Evolutionary conservation across 1,140 invertebrate genomes (phyloP).

Genomic region (Pseudomyrmex flavicornis): DNA sequence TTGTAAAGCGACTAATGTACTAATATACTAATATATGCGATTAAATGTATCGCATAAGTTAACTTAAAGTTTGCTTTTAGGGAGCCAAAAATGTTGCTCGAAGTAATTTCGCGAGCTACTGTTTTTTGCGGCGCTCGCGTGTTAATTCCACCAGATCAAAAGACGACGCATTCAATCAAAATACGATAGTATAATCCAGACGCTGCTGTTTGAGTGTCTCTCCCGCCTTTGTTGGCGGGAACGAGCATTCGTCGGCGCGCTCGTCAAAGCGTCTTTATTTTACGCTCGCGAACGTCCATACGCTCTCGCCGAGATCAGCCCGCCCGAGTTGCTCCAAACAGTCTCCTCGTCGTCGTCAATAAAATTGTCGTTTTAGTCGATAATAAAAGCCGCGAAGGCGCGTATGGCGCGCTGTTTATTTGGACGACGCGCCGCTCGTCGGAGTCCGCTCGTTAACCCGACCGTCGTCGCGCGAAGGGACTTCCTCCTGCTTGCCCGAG

Average conservation of each 20-base stretch:
- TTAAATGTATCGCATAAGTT: not conserved
- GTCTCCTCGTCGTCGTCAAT: conserved; percentile 66
- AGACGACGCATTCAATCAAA: not conserved
- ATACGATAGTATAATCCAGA: not conserved
- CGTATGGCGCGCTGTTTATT: conserved; percentile 73
- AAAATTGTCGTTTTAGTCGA: conserved; percentile 73
- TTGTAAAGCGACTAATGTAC: not conserved
- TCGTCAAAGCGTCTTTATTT: conserved; percentile 70
- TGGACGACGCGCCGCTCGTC: conserved; percentile 64
- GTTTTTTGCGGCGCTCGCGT: not conserved
- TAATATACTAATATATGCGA: no score
- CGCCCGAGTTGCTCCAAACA: conserved; percentile 69
- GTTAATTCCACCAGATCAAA: conserved; percentile 6
- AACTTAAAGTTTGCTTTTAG: not conserved
- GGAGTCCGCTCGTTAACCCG: conserved; percentile 69
- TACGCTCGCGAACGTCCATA: conserved; percentile 19
- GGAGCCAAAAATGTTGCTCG: no score
- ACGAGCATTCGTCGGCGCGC: conserved; percentile 57
- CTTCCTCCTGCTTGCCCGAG: conserved; percentile 73
- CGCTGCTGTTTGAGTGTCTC: conserved; percentile 14
- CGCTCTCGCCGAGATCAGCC: conserved; percentile 58
- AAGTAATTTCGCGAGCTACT: not conserved
- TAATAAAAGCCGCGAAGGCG: conserved; percentile 74
- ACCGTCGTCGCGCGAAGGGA: not conserved
- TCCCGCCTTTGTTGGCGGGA: conserved; percentile 25